Percentiles rank a stretch among this genome's conserved stretches.
Conservation (phyloP, 2,797 vertebrate genomes). For the Rhyacichthys aspro region DNA sequence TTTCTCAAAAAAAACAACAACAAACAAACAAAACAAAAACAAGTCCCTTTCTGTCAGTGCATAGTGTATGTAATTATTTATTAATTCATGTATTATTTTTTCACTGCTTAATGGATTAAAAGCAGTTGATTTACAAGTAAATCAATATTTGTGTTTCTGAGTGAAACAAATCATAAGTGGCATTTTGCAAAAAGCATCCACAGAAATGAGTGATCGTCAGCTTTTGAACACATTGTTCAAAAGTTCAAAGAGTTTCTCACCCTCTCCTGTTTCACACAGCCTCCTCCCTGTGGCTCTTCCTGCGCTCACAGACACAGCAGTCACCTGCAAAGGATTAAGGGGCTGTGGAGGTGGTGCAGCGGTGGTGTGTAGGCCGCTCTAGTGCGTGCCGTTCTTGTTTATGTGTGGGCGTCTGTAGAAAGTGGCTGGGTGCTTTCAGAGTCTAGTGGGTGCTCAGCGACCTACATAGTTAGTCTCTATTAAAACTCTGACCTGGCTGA, state of each 20-base stretch:
- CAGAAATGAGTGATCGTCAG: neutral
- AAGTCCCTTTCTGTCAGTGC: too few relatives aligned
- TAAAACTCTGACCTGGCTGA: slow-evolving; percentile 25
- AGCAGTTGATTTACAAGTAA: too few relatives aligned
- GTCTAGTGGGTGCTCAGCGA: slow-evolving; percentile 38
- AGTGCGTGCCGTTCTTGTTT: slow-evolving; percentile 48
- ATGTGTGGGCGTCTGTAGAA: slow-evolving; percentile 15
- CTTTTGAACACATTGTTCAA: slow-evolving; percentile 6
- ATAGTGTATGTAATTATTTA: too few relatives aligned
- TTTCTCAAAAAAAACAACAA: too few relatives aligned
- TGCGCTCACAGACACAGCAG: slow-evolving; percentile 38
- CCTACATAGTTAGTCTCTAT: slow-evolving; percentile 25
- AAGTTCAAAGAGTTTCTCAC: slow-evolving; percentile 21
- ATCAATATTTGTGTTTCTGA: too few relatives aligned
- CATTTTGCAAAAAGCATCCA: neutral
- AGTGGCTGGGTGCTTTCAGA: slow-evolving; percentile 20
- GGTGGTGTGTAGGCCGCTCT: slow-evolving; percentile 35
- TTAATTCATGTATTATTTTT: too few relatives aligned
- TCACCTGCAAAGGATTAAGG: slow-evolving; percentile 78
- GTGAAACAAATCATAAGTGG: too few relatives aligned
- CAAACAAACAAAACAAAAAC: too few relatives aligned
- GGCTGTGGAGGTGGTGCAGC: slow-evolving; percentile 17
- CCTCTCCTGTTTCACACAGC: slow-evolving; percentile 21
- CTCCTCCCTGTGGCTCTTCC: slow-evolving; percentile 26
- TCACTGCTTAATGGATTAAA: too few relatives aligned